A percentile compares a stretch with the other conserved stretches of the same genome.
Evolutionary conservation across 2,113 vertebrate species (phyloP).

Genomic region (Gymnorhina tibicen): DNA sequence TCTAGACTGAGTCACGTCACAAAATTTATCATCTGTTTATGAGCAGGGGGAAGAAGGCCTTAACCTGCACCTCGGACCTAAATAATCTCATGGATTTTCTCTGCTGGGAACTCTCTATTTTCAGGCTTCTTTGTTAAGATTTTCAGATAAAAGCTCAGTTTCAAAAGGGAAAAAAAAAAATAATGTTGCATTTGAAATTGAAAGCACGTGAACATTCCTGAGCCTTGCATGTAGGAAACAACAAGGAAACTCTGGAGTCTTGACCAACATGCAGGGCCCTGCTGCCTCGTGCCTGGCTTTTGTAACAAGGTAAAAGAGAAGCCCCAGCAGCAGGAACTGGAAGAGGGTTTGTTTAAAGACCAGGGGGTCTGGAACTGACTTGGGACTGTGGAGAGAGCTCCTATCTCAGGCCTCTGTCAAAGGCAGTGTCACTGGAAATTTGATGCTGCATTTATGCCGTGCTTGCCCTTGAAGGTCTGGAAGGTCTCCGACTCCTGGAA

Average conservation of each 20-base stretch:
- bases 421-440: not conserved
- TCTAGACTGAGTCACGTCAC: not conserved
- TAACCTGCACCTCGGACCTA: not conserved
- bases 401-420: not conserved
- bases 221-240: not conserved
- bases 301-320: not conserved
- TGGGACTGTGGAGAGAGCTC: not conserved
- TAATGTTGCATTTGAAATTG: not conserved
- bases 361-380: not conserved
- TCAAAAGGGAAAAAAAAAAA: rapidly evolving
- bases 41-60: not conserved
- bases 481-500: not conserved
- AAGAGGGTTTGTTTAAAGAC: not conserved
- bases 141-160: not conserved
- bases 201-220: not conserved
- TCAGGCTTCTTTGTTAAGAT: not conserved
- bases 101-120: not conserved
- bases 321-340: not conserved
- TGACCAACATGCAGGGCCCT: not conserved
- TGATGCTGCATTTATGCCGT: not conserved
- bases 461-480: not conserved
- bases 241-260: not conserved
- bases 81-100: not conserved
- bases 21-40: not conserved
- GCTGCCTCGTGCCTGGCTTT: not conserved